Evolutionary conservation across 2,888 invertebrate genomes (phyloP).

Genomic region (Patella ulyssiponensis): DNA sequence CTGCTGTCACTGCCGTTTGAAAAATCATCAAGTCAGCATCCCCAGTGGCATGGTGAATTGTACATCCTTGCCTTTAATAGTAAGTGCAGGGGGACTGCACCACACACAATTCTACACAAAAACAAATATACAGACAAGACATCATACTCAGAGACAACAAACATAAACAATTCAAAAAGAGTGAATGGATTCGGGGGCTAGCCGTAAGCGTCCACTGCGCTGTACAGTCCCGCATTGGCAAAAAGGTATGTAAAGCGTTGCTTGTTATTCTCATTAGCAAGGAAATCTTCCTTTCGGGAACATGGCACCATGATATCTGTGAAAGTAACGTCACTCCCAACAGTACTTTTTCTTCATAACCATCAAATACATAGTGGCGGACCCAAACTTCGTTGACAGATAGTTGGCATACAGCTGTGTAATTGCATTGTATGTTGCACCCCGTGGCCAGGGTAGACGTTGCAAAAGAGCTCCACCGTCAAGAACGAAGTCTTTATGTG

Average conservation of each 20-base stretch:
- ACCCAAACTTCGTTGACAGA: conserved; percentile 31
- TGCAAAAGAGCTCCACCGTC: conserved; percentile 47
- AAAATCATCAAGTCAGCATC: conserved; percentile 52
- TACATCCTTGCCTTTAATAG: conserved; percentile 24
- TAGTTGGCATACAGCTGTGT: conserved; percentile 34
- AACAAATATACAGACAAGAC: too few species aligned
- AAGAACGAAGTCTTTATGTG: conserved; percentile 33
- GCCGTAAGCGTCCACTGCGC: too few species aligned
- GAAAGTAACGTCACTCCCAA: conserved; percentile 33
- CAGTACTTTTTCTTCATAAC: conserved; percentile 43
- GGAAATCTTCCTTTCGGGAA: conserved; percentile 40
- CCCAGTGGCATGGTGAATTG: conserved; percentile 36
- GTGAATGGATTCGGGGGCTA: too few species aligned
- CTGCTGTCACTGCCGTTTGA: conserved; percentile 36
- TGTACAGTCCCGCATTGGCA: too few species aligned
- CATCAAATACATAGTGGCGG: conserved; percentile 48
- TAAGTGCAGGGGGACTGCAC: too few species aligned
- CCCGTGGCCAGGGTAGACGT: conserved; percentile 39
- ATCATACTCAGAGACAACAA: too few species aligned
- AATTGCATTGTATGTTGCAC: conserved; percentile 38
- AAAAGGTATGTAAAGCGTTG: conserved; percentile 46
- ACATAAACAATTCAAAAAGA: too few species aligned
- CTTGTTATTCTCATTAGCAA: conserved; percentile 43
- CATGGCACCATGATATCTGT: conserved; percentile 30
- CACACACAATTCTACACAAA: too few species aligned